Evolutionary conservation across 1,140 invertebrate species (phyloP), one percentile per base, ranked within the genome.

Genomic region (Piezodorus guildinii): DNA sequence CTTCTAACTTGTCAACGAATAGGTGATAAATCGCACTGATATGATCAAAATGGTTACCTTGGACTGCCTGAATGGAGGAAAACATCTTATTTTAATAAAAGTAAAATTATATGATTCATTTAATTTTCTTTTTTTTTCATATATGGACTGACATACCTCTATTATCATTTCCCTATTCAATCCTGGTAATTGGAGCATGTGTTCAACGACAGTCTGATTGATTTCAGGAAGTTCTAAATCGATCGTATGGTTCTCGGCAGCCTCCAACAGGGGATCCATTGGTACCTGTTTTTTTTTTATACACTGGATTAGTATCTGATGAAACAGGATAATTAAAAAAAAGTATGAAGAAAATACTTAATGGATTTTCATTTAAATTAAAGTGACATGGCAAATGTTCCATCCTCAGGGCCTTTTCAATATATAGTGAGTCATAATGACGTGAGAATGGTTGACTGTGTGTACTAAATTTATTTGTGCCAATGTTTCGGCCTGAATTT

Each of bases 1-100:
- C 77, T 69, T 84, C 80, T 52, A 87, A 72, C 73, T 88, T 90
- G 70, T 94, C 91, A 67, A 88, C 80, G 15, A 98, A 79, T 65
- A 98, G 80, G 77, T 96, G 90, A 75, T 98, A 98, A 70, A 98
- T 97, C 54, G 95, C 95, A 70, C 91, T 94, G 68, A 96, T 90
- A 77, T 97, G 92, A 76, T 98, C 94, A 76, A 94, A 98, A 12
- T 87, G 81, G 69, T 91, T 86, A 69, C 85, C 85, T 70, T 85
- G 81, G 54, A 98, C 82, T n/a, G 91, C 89, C 81, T 88, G 78
- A 16, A 78, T 75, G 69, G 68, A 65, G 46, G 46, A 66, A 46
- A 65, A 65, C 44, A 46, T 59, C 45, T 16, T n/a, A n/a, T n/a
- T 30, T 30, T 8, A 8, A 30, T 30, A 30, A 30, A 30, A 30